Evolutionary conservation across 1,140 invertebrate species (phyloP), one percentile per base, ranked within the genome.

Genomic region (Drosophila tropicalis): DNA sequence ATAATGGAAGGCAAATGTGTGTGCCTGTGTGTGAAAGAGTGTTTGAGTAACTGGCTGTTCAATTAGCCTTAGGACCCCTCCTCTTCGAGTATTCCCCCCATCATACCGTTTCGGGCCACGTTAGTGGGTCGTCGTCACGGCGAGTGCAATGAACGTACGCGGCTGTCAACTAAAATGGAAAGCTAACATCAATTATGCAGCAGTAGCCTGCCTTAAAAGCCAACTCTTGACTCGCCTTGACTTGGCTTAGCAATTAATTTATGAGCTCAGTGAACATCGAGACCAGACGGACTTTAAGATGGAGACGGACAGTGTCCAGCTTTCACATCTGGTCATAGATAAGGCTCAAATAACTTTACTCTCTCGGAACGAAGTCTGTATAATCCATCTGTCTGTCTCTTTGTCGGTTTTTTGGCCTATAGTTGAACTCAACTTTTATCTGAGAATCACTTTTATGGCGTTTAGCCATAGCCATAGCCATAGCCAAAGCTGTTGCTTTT

Each of bases 121-220:
- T 68, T 72, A 71, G 69, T 77, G 67, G 75, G 75, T 74, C 74
- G 62, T 47, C 39, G 36, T 56, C 57, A 36, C 47, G 39, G n/a
- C 32, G 51, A 86, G 82, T 86, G 82, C 75, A 86, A 72, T 39
- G 79, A 63, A 80, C 78, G 65, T 64, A 73, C 68, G 64, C 44
- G 41, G 70, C 79, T 81, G 84, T 81, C 80, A 75, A 70, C 84
- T 89, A 84, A 89, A 89, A 90, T 90, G 84, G 85, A 89, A 89
- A 89, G 84, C 84, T 78, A 84, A 71, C 85, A 89, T 85, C 85
- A 84, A 89, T 89, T 89, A 90, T 79, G 76, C 76, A 79, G 67
- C 62, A 51, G 9, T 19, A 51, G 44, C 44, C 64, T 76, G 65
- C 57, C 68, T 61, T 40, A 36, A 61, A 61, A 63, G 61, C 61